phyloP scores from a whole-genome alignment of 2,888 invertebrate species.

The Cepaea hortensis region DNA sequence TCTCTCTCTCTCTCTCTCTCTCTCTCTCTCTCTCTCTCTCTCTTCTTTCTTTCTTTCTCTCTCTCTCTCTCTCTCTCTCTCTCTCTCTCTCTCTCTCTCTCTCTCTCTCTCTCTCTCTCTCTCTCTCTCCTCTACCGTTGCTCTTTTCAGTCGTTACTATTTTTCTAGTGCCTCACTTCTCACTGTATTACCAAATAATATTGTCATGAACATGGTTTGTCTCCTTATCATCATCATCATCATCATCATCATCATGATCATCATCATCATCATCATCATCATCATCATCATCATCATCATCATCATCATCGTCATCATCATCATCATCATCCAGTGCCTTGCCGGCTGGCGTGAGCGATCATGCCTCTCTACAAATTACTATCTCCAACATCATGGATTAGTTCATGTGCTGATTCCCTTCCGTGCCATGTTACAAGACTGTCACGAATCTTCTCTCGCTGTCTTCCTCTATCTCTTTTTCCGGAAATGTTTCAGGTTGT shows the following conservation, averaged over 20 bases:
- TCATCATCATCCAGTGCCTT: too few species aligned
- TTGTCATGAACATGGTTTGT: not conserved
- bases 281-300: not conserved
- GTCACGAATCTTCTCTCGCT: too few species aligned
- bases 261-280: not conserved
- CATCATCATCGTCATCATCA: not conserved
- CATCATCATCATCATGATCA: not conserved
- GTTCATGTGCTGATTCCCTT: too few species aligned
- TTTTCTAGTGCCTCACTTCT: not conserved
- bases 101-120: conserved; percentile 7
- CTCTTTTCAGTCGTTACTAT: not conserved
- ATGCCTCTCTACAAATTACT: too few species aligned
- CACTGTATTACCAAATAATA: not conserved
- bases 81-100: not conserved
- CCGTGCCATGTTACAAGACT: too few species aligned
- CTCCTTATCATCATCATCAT: not conserved
- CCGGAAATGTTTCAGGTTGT: too few species aligned
- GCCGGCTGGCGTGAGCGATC: too few species aligned
- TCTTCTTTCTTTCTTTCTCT: not conserved
- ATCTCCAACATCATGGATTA: too few species aligned
- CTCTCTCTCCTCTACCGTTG: not conserved
- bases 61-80: not conserved
- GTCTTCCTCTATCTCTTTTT: too few species aligned
- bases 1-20: not conserved
- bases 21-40: not conserved